Conservation (phyloP, 2,113 vertebrate genomes). For the Arvicanthis niloticus region DNA sequence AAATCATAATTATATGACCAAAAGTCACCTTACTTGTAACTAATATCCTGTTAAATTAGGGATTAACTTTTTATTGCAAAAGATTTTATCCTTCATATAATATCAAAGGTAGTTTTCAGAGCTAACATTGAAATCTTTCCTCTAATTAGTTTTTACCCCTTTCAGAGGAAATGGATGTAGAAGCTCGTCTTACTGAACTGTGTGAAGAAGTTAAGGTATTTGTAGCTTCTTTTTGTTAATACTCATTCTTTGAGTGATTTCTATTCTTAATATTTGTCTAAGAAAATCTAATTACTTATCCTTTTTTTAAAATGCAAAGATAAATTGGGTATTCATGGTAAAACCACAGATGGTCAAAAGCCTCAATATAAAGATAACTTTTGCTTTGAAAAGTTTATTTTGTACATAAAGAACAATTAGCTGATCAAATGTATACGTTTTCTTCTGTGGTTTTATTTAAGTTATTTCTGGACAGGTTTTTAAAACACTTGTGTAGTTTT, state of each 20-base stretch:
- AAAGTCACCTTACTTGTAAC: slow-evolving; percentile 11
- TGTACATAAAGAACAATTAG: slow-evolving; percentile 16
- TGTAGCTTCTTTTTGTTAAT: slow-evolving; percentile 67
- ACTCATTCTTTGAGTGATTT: slow-evolving; percentile 72
- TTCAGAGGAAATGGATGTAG: slow-evolving; percentile 97
- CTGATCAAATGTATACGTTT: not conserved
- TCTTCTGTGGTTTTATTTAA: slow-evolving; percentile 15
- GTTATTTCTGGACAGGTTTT: slow-evolving; percentile 40
- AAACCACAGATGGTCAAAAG: slow-evolving; percentile 40
- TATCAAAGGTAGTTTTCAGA: slow-evolving; percentile 68
- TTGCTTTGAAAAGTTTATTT: slow-evolving; percentile 53
- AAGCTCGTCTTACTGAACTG: slow-evolving; percentile 94
- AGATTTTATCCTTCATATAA: slow-evolving; percentile 60
- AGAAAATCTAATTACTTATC: slow-evolving; percentile 18
- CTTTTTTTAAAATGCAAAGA: not conserved
- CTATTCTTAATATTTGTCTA: slow-evolving; percentile 58
- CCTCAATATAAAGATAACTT: slow-evolving; percentile 22
- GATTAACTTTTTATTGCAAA: slow-evolving; percentile 52
- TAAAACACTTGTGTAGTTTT: slow-evolving; percentile 11
- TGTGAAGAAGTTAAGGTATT: slow-evolving; percentile 98
- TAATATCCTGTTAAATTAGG: slow-evolving; percentile 30
- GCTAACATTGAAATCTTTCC: slow-evolving; percentile 68
- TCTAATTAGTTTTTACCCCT: slow-evolving; percentile 79
- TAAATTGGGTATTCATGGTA: slow-evolving; percentile 17
- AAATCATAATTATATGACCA: not conserved